phyloP scores from a whole-genome alignment of 2,113 vertebrate genomes.

The Ariopsis seemanni region DNA sequence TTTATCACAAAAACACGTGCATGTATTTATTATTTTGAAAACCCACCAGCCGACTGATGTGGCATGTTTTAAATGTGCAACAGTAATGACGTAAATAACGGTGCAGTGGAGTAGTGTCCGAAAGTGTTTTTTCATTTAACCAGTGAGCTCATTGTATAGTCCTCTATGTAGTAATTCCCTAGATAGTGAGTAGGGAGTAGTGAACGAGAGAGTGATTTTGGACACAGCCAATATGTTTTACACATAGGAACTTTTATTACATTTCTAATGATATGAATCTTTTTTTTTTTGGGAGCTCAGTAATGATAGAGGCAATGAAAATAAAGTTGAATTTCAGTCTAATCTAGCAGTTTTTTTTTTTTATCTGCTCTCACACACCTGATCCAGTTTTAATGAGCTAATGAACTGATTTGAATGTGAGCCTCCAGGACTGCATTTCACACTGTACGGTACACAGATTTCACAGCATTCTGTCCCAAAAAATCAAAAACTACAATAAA shows the following conservation, averaged over 20 bases:
- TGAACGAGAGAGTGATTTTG: too few species aligned
- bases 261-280: background rate
- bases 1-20: too few species aligned
- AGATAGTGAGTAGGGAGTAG: too few species aligned
- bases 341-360: background rate
- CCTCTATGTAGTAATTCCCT: too few species aligned
- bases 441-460: background rate
- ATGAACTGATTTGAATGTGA: background rate
- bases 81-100: too few species aligned
- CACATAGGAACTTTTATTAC: background rate
- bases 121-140: too few species aligned
- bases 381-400: background rate
- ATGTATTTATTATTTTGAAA: too few species aligned
- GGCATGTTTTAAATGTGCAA: too few species aligned
- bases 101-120: too few species aligned
- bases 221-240: background rate
- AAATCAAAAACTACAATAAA: too few species aligned
- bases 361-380: background rate
- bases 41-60: too few species aligned
- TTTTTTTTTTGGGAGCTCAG: background rate
- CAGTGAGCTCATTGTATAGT: too few species aligned
- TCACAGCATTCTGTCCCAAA: background rate
- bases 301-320: background rate
- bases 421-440: background rate
- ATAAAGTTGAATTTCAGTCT: background rate